Evolutionary conservation across 1,140 invertebrate species (phyloP).

Genomic region (Subanguina moxae): DNA sequence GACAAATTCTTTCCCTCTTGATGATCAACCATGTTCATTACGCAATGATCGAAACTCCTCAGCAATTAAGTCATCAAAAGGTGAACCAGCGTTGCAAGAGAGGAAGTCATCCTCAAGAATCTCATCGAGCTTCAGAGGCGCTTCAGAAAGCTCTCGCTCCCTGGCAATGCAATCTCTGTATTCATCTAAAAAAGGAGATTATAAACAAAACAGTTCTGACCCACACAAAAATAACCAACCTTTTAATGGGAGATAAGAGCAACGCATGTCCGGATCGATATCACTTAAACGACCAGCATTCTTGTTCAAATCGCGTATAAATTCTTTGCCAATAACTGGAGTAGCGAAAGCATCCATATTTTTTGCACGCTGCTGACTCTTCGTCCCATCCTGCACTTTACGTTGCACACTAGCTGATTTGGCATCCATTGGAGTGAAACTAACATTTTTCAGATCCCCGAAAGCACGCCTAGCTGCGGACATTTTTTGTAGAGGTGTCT

Average conservation of each 20-base stretch:
- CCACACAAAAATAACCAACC: background rate
- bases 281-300: background rate
- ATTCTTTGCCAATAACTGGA: too few relatives aligned
- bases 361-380: background rate
- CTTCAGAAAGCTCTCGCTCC: background rate
- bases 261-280: conserved; percentile 1
- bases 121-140: background rate
- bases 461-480: background rate
- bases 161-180: background rate
- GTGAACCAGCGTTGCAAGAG: background rate
- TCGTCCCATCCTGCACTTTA: background rate
- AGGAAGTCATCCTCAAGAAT: conserved; percentile 1
- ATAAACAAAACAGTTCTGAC: too few relatives aligned
- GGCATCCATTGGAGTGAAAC: background rate
- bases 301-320: background rate
- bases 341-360: background rate
- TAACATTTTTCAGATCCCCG: background rate
- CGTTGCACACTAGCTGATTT: background rate
- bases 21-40: too few relatives aligned
- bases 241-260: background rate
- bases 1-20: too few relatives aligned
- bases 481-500: background rate
- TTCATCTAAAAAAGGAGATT: background rate
- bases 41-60: too few relatives aligned
- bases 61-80: too few relatives aligned